Conservation (phyloP, 2,113 vertebrate species). For the Benitochromis conjunctus region DNA sequence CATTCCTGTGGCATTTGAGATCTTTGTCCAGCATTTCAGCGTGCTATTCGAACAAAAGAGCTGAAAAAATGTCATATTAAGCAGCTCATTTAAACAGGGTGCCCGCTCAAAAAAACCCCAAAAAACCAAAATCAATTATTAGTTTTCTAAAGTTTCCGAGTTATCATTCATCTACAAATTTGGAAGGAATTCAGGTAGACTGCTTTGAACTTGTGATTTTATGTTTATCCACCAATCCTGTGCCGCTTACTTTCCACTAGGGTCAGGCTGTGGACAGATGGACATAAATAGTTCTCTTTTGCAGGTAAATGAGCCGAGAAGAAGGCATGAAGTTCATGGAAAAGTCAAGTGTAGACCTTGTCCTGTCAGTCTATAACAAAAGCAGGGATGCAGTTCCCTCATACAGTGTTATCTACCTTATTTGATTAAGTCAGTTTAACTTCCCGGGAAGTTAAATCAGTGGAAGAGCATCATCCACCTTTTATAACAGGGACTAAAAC, state of each 20-base stretch:
- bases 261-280: slow-evolving; percentile 13
- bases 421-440: not conserved
- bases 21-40: not conserved
- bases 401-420: not conserved
- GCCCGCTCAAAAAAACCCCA: not conserved
- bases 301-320: slow-evolving; percentile 64
- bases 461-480: not conserved
- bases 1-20: not conserved
- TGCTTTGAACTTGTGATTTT: not conserved
- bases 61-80: not conserved
- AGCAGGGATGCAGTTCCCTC: not conserved
- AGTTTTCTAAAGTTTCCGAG: not conserved
- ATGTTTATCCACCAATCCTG: not conserved
- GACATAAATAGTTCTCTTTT: slow-evolving; percentile 60
- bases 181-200: not conserved
- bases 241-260: not conserved
- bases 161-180: slow-evolving; percentile 9
- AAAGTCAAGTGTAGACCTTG: slow-evolving; percentile 43
- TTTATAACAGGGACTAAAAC: not conserved
- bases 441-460: not conserved
- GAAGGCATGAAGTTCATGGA: slow-evolving; percentile 44
- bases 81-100: not conserved
- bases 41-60: not conserved
- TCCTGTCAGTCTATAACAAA: not conserved
- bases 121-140: not conserved